Percentiles rank a stretch among this genome's conserved stretches.
These are phyloP conservation scores for Mellilla xanthometata DNA, from an alignment of 2,888 invertebrate genomes.

Conservation along the genomic window DNA sequence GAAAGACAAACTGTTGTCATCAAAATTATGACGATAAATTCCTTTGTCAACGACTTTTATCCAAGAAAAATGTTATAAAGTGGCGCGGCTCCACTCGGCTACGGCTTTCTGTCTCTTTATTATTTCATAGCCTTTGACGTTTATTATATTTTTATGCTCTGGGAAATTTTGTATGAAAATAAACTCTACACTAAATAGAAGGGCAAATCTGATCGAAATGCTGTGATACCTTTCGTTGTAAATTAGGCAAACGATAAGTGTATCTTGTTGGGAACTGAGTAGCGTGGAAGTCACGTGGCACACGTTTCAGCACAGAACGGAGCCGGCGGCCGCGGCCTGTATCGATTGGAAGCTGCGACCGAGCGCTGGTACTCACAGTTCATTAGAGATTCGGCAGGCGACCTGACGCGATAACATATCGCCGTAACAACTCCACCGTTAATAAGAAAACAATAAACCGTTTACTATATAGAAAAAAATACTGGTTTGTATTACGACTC, in stretches of 20 bases:
- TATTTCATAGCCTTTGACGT: conserved; percentile 27
- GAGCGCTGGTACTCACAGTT: conserved; percentile 49
- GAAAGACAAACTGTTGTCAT: conserved; percentile 43
- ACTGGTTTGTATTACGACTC: conserved; percentile 2
- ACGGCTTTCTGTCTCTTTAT: conserved; percentile 29
- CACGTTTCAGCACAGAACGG: conserved; percentile 28
- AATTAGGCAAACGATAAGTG: conserved; percentile 21
- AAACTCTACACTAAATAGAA: conserved; percentile 22
- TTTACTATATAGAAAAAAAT: conserved; percentile 14
- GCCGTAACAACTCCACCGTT: conserved; percentile 42
- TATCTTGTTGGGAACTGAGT: conserved; percentile 17
- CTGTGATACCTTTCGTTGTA: conserved; percentile 16
- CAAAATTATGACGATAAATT: conserved; percentile 51
- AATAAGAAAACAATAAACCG: conserved; percentile 15
- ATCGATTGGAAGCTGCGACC: conserved; percentile 43
- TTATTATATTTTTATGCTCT: conserved; percentile 19
- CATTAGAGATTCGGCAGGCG: conserved; percentile 54
- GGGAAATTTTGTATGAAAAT: conserved; percentile 17
- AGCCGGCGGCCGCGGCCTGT: conserved; percentile 19
- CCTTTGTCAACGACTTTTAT: conserved; percentile 42
- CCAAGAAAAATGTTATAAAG: conserved; percentile 43
- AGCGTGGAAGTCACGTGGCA: conserved; percentile 18
- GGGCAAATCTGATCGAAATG: conserved; percentile 14
- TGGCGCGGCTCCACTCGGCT: conserved; percentile 30
- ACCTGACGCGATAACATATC: conserved; percentile 45